Base-by-base conservation (phyloP, 2,888 invertebrate species). In the Syrphus vitripennis region DNA sequence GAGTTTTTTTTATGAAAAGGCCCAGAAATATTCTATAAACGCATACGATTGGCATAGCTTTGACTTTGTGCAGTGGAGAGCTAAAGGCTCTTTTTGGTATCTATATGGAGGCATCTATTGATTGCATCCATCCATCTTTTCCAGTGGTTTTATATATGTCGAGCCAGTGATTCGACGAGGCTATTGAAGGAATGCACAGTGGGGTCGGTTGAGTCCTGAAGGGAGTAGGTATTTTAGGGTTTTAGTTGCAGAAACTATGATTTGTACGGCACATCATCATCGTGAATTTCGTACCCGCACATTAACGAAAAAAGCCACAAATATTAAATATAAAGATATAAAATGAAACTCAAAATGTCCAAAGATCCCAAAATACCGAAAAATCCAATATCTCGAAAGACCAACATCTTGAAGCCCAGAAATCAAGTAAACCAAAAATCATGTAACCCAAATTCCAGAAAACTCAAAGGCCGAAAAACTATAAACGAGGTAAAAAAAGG, bases 101-200 rank as follows among this genome's bases (percentile, higher is more conserved):
- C 80, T 84, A 72, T 74, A 42, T 65, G 37, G 42, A 71, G 37
- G 76, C 50, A 79, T 79, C 79, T 83, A 75, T 70, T 65, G 80
- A 75, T 80, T 59, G 42, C 59, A 83, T 80, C 75, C 81, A 81
- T 80, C 80, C 50, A 80, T 81, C 55, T 45, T 37, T 83, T 75
- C 63, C 59, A 59, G 55, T 21, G 21, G 55, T 69, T 57, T 57
- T 45, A 45, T 55, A 45, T 55, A 79, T 72, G 69, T 63, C 45
- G 59, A 63, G 67, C 10, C 10, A 42, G 42, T 75, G 45, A 26
- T 50, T 50, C 24, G 31, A 7, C 14, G n/a, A 6, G 24, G 1
- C 12, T 26, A 0, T 19, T 14, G 1, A 34, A 10, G 21, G 29
- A 45, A 55, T 16, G 3, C 14, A 63, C 77, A 71, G 82, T 77